Evolutionary conservation across 2,797 vertebrate species (phyloP), one percentile per base, ranked within the genome.

Genomic region (Sternotherus odoratus): DNA sequence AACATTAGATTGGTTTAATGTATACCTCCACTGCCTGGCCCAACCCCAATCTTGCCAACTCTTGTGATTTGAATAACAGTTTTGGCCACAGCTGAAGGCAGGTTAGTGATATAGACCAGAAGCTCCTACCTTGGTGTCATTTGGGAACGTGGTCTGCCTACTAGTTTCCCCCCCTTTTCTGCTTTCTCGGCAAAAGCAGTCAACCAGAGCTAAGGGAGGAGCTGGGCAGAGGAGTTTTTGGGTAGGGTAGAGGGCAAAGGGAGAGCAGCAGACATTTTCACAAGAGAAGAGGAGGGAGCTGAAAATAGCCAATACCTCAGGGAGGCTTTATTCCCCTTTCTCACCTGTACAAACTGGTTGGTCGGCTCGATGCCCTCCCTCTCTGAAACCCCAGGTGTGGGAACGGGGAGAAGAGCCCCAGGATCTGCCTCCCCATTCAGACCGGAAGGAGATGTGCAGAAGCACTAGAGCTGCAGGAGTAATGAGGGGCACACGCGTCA

Each of bases 401-500:
- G 24, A 56, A 26, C 28, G 4, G n/a, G 1, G 1, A 8, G 1
- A 53, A 6, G 19, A 12, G 3, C 0, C 57, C 57, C 56, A 57
- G 12, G 24, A 26, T 26, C 23, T 57, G 54, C 54, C 13, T 4
- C 30, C 28, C 57, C 7, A 3, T 7, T 15, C 33, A 63, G 60
- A 16, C 15, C 30, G 0, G 1, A 16, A 50, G 21, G 11, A 2
- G 9, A 5, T 23, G 2, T 4, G 13, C 36, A 51, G 5, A 33
- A 84, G 51, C 30, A 5, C 0, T 15, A 3, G 8, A 77, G 8
- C 28, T 16, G 21, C 21, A 12, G 33, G 3, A 0, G 28, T 1
- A 1, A 2, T 0, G 17, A 21, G 4, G 30, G 9, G 9, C 36
- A 50, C 24, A 36, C 8, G 3, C 5, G 12, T 66, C 17, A 7